Evolutionary conservation across 2,113 vertebrate species (phyloP).

Genomic region (Odobenus rosmarus): DNA sequence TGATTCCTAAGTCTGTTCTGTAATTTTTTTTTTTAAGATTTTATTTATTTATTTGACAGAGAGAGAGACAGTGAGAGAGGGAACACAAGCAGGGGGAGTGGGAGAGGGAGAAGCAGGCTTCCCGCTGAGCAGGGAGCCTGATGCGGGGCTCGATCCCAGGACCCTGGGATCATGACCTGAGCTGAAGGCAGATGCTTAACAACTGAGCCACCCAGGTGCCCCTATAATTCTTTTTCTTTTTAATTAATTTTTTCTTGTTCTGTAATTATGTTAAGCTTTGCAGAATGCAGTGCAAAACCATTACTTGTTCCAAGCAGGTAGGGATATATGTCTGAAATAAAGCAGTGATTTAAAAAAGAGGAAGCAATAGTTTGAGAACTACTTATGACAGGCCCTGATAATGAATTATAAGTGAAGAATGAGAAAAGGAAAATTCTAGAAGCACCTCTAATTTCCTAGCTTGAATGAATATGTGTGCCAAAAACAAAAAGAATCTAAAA

Average conservation of each 20-base stretch:
- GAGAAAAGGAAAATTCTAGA: slow-evolving; percentile 32
- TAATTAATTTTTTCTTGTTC: neutral
- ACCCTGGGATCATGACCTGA: too few species aligned
- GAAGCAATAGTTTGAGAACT: neutral
- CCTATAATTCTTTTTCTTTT: too few species aligned
- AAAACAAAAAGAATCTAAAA: neutral
- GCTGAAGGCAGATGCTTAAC: too few species aligned
- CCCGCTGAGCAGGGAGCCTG: too few species aligned
- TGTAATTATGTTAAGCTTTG: neutral
- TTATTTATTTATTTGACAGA: too few species aligned
- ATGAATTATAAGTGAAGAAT: slow-evolving; percentile 3
- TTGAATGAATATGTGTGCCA: neutral
- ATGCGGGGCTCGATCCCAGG: too few species aligned
- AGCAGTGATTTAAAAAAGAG: neutral
- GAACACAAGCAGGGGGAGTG: too few species aligned
- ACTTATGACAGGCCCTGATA: neutral
- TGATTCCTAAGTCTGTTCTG: neutral
- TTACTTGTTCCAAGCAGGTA: neutral
- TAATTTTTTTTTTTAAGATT: neutral
- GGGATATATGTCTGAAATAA: neutral
- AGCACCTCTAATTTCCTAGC: slow-evolving; percentile 23
- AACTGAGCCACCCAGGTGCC: too few species aligned
- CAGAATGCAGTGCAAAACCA: slow-evolving; percentile 5
- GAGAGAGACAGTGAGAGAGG: too few species aligned
- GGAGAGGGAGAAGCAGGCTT: too few species aligned